Base-by-base conservation (phyloP, 2,888 invertebrate genomes). In the Drosophila formosana region DNA sequence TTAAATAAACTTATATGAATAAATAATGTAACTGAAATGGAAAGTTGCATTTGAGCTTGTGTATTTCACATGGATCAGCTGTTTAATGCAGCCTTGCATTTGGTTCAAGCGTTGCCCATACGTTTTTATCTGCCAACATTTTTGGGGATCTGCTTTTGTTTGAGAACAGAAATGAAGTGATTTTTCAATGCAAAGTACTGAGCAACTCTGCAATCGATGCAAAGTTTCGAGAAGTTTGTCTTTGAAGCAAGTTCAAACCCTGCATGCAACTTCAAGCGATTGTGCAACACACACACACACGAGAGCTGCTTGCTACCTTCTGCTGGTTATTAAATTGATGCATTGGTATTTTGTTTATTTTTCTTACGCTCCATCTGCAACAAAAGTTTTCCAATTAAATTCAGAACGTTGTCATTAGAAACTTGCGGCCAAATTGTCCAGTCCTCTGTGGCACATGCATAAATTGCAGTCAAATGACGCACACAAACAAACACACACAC, bases 311-410 rank as follows among this genome's bases (percentile, higher is more conserved):
- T 18, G 18, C 18, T 18, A 18, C 18, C 18, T 18, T 18, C 18
- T 18, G 34, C 4, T n/a, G 39, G 34, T 1, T 28, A 43, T 41
- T 32, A 52, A 30, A 37, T 49, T 41, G 39, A 8, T 37, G 57
- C 45, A 65, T 61, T 45, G 41, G 53, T 62, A 63, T 74, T 61
- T 64, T 61, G 64, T 78, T 67, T 64, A 30, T 25, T 60, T 55
- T 32, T 18, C 67, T 67, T 70, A 52, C 41, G 66, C 56, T 67
- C 47, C 55, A 73, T 70, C 67, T 73, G 70, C 41, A 51, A 47
- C 63, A 45, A 66, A 72, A 72, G 78, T 75, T 80, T 78, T 47
- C 58, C 67, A 79, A 72, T 81, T 72, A 80, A 80, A 68, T 57
- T 47, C 32, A 50, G 30, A 26, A 13, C n/a, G 39, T 4, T 53